Percentiles rank a stretch among this genome's conserved stretches.
Evolutionary conservation across 1,140 invertebrate genomes (phyloP).

Genomic region (Acyrthosiphon pisum): DNA sequence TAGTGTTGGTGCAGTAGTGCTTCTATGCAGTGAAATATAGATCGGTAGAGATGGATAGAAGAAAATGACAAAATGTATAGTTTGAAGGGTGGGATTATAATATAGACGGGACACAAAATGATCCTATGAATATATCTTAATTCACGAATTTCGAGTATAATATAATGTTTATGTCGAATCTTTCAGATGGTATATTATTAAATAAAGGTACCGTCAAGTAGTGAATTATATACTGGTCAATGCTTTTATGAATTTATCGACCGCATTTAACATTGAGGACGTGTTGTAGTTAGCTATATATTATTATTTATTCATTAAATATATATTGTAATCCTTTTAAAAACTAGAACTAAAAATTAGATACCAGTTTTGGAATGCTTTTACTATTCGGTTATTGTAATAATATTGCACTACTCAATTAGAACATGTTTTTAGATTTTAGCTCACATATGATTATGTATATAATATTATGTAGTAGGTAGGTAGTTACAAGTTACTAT

Average conservation of each 20-base stretch:
- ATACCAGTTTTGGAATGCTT: not conserved
- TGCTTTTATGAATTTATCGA: not conserved
- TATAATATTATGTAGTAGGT: not conserved
- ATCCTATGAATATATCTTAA: not conserved
- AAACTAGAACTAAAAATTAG: not conserved
- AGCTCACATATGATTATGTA: not conserved
- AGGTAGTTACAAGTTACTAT: not conserved
- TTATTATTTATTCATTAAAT: constrained; percentile 1
- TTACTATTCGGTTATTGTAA: not conserved
- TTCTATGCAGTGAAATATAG: not conserved
- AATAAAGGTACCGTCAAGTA: too few species aligned
- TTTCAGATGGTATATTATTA: not conserved
- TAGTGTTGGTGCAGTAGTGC: not conserved
- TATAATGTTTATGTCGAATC: not conserved
- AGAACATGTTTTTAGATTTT: not conserved
- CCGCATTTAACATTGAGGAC: not conserved
- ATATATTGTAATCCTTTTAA: not conserved
- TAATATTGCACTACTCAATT: not conserved
- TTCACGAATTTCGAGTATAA: not conserved
- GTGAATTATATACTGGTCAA: not conserved
- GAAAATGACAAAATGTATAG: not conserved
- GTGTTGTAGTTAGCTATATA: not conserved
- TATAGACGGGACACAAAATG: not conserved
- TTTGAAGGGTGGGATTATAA: not conserved
- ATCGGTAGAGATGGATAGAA: not conserved